Base-by-base conservation (phyloP, 2,113 vertebrate species). In the Harpagus bidentatus region DNA sequence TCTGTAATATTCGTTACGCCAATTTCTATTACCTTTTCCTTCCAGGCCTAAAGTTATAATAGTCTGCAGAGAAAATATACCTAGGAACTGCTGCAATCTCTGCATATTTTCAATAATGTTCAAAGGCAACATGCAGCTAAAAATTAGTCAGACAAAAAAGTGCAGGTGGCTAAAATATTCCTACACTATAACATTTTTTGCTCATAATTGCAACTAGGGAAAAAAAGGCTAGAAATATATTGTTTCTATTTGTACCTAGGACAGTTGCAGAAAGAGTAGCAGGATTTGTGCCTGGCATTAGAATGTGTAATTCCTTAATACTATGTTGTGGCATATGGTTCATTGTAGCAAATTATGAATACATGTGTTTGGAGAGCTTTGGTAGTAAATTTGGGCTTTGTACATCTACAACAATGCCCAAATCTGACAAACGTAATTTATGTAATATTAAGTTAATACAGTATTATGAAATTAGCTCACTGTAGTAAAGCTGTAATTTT, bases 401-500 rank as follows among this genome's bases (percentile, higher is more conserved):
- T 91, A 96, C 93, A 79, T 97, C 97, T 79, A 47, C 93, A 96
- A 97, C 97, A 97, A 97, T 97, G 94, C 96, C 91, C 95, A 95
- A 96, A 97, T 97, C 97, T 98, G 98, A 98, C 97, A 96, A 82
- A 94, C 19, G 62, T 98, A 97, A 98, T 98, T 98, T 98, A 98
- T 97, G 95, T 96, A 98, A 98, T 98, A 98, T 98, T 97, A 98
- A 97, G 90, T 98, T 98, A 97, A 98, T 98, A 96, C 97, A 93
- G 97, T 96, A 98, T 98, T 98, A 98, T 95, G 97, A 98, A 98
- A 98, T 98, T 98, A 98, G 96, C 95, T 97, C 97, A 97, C 96
- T 90, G 97, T 83, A 97, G 97, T 96, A 97, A 98, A 98, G 97
- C 97, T 98, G 97, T 98, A 98, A 98, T 98, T 98, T 98, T 97